Base-by-base conservation (phyloP, 2,888 invertebrate genomes). In the Amphipyra berbera region DNA sequence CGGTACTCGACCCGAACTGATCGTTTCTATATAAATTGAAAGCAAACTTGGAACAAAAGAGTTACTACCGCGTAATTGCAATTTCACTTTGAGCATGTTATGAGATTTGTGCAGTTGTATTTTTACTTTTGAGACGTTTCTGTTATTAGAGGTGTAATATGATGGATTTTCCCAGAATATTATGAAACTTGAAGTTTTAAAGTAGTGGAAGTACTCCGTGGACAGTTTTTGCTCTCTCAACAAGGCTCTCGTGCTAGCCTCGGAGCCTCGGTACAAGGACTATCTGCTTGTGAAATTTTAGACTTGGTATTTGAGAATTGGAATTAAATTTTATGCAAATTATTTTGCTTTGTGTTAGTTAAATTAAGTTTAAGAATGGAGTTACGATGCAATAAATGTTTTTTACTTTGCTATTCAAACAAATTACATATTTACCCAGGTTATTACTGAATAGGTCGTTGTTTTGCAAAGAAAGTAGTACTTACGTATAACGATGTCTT, bases 1-100 rank as follows among this genome's bases (percentile, higher is more conserved):
- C 65, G 68, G 74, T 79, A 81, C 76, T 84, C 83, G 78, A 82
- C 79, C 79, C 77, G 63, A 76, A 65, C 63, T 52, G 65, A 70
- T 65, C 72, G 55, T 70, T 74, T 56, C 66, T 66, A 62, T 67
- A 74, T 73, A 69, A 63, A 73, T 76, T 81, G 68, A 75, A 68
- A 71, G 61, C 61, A 53, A 73, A 70, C 61, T 68, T 73, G 67
- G 61, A 69, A 71, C 72, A 73, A 76, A n/a, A 79, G 72, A 70
- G 44, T 76, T 61, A 55, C 38, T 52, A 21, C 21, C 2, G 3
- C 3, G 53, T 48, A 37, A 75, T 65, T 69, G 60, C 47, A 67
- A 65, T 66, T 62, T 59, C 14, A 21, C n/a, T 63, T 61, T 47
- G 37, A 59, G 21, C 45, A 47, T 40, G 14, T 30, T 59, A 48